Evolutionary conservation across 2,888 invertebrate species (phyloP).

Genomic region (Limnephilus lunatus): DNA sequence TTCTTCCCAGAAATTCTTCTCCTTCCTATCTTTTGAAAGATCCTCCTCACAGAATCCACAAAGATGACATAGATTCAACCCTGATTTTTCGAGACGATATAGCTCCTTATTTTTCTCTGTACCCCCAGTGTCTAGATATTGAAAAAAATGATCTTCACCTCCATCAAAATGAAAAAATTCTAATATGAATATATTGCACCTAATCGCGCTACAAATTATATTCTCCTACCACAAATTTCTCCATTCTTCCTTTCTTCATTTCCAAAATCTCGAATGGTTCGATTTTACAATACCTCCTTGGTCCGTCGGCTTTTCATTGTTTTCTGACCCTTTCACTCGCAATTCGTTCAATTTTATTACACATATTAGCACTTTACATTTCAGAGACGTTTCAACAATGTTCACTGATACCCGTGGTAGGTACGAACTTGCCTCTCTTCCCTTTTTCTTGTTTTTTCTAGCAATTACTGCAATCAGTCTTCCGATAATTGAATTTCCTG

Average conservation of each 20-base stretch:
- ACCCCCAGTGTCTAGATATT: too few relatives aligned
- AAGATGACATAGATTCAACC: too few relatives aligned
- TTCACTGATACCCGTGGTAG: not conserved
- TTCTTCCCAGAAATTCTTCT: too few relatives aligned
- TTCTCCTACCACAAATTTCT: not conserved
- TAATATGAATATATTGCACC: not conserved
- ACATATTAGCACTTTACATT: not conserved
- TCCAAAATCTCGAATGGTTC: not conserved
- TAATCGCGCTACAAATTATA: not conserved
- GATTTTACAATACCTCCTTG: not conserved
- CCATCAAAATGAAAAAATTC: too few relatives aligned
- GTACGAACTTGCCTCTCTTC: too few relatives aligned
- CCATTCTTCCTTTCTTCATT: not conserved
- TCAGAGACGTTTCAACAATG: not conserved
- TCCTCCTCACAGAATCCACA: too few relatives aligned
- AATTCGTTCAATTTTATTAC: not conserved
- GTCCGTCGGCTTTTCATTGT: not conserved
- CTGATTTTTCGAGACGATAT: too few relatives aligned
- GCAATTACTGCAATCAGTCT: not conserved
- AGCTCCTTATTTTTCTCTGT: too few relatives aligned
- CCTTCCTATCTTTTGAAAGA: too few relatives aligned
- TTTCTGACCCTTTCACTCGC: not conserved
- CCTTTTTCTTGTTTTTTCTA: not conserved
- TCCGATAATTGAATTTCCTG: not conserved
- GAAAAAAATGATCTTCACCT: too few relatives aligned